These are phyloP conservation scores for Hesperia comma DNA, from an alignment of 2,888 invertebrate genomes.

Conservation along the genomic window DNA sequence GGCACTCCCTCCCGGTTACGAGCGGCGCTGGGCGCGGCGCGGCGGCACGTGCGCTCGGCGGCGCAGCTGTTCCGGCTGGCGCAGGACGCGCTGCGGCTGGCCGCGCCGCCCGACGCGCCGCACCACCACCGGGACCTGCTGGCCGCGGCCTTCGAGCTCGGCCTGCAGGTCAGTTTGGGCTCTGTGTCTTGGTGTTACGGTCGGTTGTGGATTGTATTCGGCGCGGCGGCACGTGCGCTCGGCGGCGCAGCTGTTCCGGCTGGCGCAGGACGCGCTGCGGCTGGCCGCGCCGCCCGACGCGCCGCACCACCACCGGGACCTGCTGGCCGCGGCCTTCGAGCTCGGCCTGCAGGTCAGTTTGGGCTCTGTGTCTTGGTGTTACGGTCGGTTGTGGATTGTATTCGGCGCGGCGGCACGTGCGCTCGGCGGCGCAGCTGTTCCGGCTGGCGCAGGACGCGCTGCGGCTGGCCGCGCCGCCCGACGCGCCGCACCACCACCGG, in stretches of 20 bases:
- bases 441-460: slow-evolving; percentile 93
- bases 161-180: slow-evolving; percentile 84
- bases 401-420: slow-evolving; percentile 92
- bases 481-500: slow-evolving; percentile 90
- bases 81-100: slow-evolving; percentile 93
- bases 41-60: slow-evolving; percentile 92
- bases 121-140: slow-evolving; percentile 90
- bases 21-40: slow-evolving; percentile 90
- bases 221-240: slow-evolving; percentile 92
- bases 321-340: slow-evolving; percentile 92
- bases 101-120: slow-evolving; percentile 89
- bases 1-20: slow-evolving; percentile 88
- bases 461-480: slow-evolving; percentile 90
- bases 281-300: slow-evolving; percentile 91
- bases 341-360: slow-evolving; percentile 87
- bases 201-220: too few species aligned
- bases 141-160: slow-evolving; percentile 92
- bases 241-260: slow-evolving; percentile 92
- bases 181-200: too few species aligned
- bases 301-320: slow-evolving; percentile 89
- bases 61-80: slow-evolving; percentile 93
- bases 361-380: too few species aligned
- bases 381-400: too few species aligned
- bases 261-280: slow-evolving; percentile 93
- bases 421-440: slow-evolving; percentile 93